phyloP scores from a whole-genome alignment of 2,888 invertebrate genomes.

The Blastobasis adustella region DNA sequence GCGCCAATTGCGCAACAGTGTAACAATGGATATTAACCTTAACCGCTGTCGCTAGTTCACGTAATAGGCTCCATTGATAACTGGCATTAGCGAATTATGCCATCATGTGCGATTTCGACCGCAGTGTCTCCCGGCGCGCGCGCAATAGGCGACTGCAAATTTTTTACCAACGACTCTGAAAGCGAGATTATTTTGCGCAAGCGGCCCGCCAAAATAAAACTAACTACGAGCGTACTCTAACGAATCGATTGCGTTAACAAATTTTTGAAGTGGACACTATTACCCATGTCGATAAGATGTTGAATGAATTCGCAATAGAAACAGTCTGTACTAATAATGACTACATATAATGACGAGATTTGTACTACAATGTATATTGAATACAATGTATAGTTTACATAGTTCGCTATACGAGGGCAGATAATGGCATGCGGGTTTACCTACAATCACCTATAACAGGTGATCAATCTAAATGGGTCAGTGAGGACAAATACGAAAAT shows the following conservation, averaged over 20 bases:
- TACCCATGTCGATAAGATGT: no score
- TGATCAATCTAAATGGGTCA: no score
- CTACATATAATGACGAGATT: no score
- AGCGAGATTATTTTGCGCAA: constrained; percentile 19
- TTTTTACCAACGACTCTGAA: constrained; percentile 6
- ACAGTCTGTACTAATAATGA: no score
- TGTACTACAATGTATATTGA: no score
- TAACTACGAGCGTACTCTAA: constrained; percentile 12
- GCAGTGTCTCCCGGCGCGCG: constrained; percentile 4
- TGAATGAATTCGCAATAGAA: no score
- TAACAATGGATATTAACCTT: constrained; percentile 1
- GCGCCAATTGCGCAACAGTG: constrained; percentile 3
- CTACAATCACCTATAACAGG: no score
- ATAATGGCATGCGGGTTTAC: no score
- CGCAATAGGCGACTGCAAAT: constrained; percentile 13
- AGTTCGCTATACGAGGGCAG: no score
- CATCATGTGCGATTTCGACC: no score
- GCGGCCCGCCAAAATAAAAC: constrained; percentile 15
- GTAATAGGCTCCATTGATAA: background rate
- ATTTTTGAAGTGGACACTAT: background rate
- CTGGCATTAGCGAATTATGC: background rate
- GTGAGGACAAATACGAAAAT: no score
- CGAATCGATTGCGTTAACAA: constrained; percentile 17
- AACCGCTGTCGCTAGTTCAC: constrained; percentile 6
- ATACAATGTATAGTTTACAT: no score